Evolutionary conservation across 37 sponge, comb jelly and placozoan species (phyloP).

Genomic region (Aphrocallistes beatrix): DNA sequence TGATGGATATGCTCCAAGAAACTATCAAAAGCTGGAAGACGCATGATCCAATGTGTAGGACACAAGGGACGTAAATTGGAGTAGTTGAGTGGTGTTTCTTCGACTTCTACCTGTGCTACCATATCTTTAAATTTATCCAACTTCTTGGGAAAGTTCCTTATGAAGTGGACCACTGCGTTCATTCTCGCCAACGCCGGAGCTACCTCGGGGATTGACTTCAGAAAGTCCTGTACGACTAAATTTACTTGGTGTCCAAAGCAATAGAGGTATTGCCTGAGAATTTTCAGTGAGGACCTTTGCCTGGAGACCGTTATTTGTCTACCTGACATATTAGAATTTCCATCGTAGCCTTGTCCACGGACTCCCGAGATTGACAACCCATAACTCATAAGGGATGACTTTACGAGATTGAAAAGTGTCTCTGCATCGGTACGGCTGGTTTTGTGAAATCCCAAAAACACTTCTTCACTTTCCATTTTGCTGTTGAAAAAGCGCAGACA

Average conservation of each 20-base stretch:
- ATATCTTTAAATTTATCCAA: not conserved
- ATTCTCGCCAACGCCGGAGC: not conserved
- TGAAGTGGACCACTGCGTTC: not conserved
- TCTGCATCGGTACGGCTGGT: not conserved
- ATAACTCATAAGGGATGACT: not conserved
- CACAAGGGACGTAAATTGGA: not conserved
- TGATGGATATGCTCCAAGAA: not conserved
- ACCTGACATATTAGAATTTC: not conserved
- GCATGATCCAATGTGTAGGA: not conserved
- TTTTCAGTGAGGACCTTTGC: not conserved
- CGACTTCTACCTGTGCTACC: not conserved
- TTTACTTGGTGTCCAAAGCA: not conserved
- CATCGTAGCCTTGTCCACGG: not conserved
- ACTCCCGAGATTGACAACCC: not conserved
- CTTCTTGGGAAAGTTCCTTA: not conserved
- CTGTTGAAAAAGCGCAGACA: not conserved
- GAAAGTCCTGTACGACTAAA: not conserved
- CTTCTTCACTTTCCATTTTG: not conserved
- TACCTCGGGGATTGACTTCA: not conserved
- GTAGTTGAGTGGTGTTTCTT: not conserved
- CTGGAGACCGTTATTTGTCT: not conserved
- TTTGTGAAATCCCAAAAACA: not conserved
- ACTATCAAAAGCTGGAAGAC: not conserved
- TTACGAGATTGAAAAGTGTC: not conserved
- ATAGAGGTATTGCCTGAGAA: not conserved